Percentiles rank a stretch among this genome's conserved stretches.
Evolutionary conservation across 2,888 invertebrate genomes (phyloP).

Genomic region (Lacanobia oleracea): DNA sequence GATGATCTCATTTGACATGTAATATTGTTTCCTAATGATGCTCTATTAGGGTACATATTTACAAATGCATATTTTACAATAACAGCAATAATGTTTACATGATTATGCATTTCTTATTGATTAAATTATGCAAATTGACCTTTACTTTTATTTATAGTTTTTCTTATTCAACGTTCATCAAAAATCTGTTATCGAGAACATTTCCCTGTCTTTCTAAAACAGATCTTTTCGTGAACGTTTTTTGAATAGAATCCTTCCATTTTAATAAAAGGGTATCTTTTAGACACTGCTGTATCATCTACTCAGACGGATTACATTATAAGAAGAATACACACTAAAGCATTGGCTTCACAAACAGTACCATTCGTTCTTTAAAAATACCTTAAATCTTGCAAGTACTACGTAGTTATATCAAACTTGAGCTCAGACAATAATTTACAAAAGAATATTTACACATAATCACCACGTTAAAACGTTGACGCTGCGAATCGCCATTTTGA

Average conservation of each 20-base stretch:
- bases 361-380: conserved; percentile 31
- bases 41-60: conserved; percentile 1
- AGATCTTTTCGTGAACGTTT: background rate
- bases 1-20: background rate
- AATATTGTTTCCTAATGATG: conserved; percentile 2
- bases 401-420: conserved; percentile 59
- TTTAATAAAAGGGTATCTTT: conserved; percentile 37
- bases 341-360: conserved; percentile 12
- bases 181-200: background rate
- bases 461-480: conserved; percentile 7
- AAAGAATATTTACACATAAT: conserved; percentile 34
- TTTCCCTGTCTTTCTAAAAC: background rate
- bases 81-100: conserved; percentile 1
- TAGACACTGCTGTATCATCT: conserved; percentile 39
- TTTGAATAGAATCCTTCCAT: conserved; percentile 3
- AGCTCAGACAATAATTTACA: conserved; percentile 42
- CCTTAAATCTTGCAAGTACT: conserved; percentile 39
- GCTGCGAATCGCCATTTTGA: conserved; percentile 1
- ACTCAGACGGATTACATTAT: conserved; percentile 47
- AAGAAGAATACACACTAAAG: conserved; percentile 17
- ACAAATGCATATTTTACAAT: conserved; percentile 9
- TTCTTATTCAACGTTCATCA: background rate
- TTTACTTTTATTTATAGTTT: conserved; percentile 30
- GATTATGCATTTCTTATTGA: conserved; percentile 8
- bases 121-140: conserved; percentile 46